These are phyloP conservation scores for Ellobius talpinus DNA, from an alignment of 2,113 vertebrate species.

Conservation along the genomic window DNA sequence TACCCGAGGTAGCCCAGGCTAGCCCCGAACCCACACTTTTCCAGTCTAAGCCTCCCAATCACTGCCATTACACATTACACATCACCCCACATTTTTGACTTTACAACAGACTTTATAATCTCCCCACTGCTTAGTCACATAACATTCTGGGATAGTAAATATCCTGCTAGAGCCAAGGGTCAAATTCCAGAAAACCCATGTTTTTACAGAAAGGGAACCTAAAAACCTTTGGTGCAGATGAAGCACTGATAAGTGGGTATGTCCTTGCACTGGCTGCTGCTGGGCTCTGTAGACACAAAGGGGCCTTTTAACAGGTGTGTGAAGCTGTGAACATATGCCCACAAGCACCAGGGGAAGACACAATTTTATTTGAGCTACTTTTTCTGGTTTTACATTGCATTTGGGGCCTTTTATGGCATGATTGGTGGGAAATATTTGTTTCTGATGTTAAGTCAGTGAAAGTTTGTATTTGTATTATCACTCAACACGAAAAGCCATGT, in stretches of 20 bases:
- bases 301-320: neutral
- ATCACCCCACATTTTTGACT: neutral
- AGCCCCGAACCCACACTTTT: neutral
- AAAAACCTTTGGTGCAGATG: neutral
- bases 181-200: neutral
- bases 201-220: neutral
- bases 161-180: neutral
- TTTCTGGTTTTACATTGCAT: conserved; percentile 15
- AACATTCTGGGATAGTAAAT: neutral
- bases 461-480: conserved; percentile 55
- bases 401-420: conserved; percentile 28
- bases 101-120: neutral
- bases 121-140: neutral
- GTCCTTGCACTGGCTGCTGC: neutral
- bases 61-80: neutral
- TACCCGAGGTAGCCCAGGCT: neutral
- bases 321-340: neutral
- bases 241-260: neutral
- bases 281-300: neutral
- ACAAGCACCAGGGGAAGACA: neutral
- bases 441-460: conserved; percentile 4
- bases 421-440: conserved; percentile 23
- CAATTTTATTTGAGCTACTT: conserved; percentile 2
- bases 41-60: neutral
- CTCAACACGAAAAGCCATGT: conserved; percentile 35